phyloP scores from a whole-genome alignment of 2,888 invertebrate species.

The Oscheius onirici region DNA sequence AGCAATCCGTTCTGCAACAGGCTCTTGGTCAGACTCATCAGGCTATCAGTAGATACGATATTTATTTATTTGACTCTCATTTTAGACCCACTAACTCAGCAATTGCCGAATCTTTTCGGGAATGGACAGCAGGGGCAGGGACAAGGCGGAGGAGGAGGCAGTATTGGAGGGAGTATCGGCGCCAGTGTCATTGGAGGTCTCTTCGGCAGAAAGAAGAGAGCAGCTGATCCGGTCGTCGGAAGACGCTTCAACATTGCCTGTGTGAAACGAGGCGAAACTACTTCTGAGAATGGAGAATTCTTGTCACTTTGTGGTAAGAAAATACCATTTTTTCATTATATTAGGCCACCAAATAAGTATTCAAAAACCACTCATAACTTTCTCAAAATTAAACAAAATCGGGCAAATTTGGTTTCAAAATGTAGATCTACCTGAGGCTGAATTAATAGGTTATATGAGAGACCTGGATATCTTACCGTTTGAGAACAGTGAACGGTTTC shows the following conservation, averaged over 20 bases:
- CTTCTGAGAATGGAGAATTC: conserved; percentile 45
- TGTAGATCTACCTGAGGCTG: no score
- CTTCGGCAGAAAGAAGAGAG: conserved; percentile 32
- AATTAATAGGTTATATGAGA: no score
- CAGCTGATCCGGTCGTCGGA: conserved; percentile 13
- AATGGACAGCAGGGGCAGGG: conserved; percentile 35
- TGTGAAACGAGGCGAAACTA: conserved; percentile 58
- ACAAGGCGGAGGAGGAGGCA: conserved; percentile 33
- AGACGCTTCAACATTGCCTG: conserved; percentile 64
- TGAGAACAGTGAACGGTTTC: no score
- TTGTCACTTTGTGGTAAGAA: conserved; percentile 32
- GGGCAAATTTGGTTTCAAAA: not conserved
- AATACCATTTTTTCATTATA: no score
- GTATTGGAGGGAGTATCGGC: conserved; percentile 21
- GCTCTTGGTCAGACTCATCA: conserved; percentile 7
- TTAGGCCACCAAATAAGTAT: no score
- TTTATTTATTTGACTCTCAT: no score
- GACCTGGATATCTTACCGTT: no score
- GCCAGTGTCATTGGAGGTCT: conserved; percentile 7
- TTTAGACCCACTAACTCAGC: conserved; percentile 12
- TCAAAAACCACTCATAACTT: no score
- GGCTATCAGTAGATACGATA: conserved; percentile 1
- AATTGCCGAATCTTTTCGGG: not conserved
- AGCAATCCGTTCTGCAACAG: not conserved
- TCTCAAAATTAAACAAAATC: no score